A percentile compares a stretch with the other conserved stretches of the same genome.
These are phyloP conservation scores for Dinoponera quadriceps DNA, from an alignment of 1,140 invertebrate genomes.

Conservation along the genomic window DNA sequence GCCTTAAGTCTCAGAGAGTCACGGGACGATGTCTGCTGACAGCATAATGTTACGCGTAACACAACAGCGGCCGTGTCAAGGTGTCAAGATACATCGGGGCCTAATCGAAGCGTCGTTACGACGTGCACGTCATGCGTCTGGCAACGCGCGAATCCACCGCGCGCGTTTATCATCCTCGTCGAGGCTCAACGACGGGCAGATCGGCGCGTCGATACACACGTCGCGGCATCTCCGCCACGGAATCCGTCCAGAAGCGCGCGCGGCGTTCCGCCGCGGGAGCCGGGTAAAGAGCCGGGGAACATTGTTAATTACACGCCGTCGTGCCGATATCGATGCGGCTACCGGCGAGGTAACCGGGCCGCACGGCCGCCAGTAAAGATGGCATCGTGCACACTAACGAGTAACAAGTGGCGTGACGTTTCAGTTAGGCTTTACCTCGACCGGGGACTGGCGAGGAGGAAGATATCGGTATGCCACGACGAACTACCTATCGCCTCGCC, in stretches of 20 bases:
- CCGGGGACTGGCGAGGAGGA: constrained; percentile 63
- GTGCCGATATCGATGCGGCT: constrained; percentile 77
- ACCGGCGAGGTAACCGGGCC: constrained; percentile 73
- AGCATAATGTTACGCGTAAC: too few species aligned
- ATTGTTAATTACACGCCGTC: constrained; percentile 82
- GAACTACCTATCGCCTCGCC: constrained; percentile 78
- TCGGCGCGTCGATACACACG: constrained; percentile 15
- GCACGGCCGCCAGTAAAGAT: constrained; percentile 80
- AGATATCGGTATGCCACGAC: constrained; percentile 83
- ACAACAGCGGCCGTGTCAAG: too few species aligned
- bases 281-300: constrained; percentile 63
- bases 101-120: too few species aligned
- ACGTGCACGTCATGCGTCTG: too few species aligned
- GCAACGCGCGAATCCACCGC: neutral
- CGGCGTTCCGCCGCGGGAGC: constrained; percentile 25
- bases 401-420: constrained; percentile 84
- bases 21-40: too few species aligned
- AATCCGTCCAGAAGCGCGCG: constrained; percentile 58
- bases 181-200: neutral
- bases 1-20: too few species aligned
- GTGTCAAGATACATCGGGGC: too few species aligned
- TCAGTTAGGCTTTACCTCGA: constrained; percentile 81
- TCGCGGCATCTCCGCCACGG: constrained; percentile 30
- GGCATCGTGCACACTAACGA: constrained; percentile 84
- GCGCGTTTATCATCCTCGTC: neutral